These are phyloP conservation scores for Gortyna flavago DNA, from an alignment of 2,888 invertebrate genomes.

Conservation along the genomic window DNA sequence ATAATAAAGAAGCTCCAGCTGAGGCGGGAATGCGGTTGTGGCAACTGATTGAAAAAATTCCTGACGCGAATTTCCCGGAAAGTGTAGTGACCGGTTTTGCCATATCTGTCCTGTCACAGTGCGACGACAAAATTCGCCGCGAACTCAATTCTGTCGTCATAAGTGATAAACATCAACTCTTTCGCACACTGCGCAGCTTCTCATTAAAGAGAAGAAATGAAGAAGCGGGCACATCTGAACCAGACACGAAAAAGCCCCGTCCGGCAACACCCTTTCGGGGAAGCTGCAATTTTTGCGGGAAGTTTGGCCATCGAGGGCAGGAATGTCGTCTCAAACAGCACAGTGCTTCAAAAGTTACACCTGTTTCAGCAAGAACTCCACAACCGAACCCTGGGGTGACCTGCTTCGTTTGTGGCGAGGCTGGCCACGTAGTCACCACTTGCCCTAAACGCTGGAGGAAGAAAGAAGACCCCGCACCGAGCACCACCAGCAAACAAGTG, in stretches of 20 bases:
- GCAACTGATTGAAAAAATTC: neutral
- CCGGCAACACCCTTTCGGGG: neutral
- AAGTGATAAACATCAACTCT: neutral
- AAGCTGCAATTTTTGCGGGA: neutral
- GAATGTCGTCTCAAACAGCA: neutral
- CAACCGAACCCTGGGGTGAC: neutral
- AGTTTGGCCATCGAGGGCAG: neutral
- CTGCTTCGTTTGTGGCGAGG: conserved; percentile 21
- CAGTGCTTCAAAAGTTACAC: neutral
- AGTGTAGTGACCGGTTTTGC: neutral
- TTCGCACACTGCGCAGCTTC: neutral
- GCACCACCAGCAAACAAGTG: neutral
- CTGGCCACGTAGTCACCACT: conserved; percentile 6
- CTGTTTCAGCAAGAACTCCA: neutral
- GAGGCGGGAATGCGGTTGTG: neutral
- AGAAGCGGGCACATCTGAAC: neutral
- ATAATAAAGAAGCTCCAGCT: neutral
- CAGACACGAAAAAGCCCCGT: neutral
- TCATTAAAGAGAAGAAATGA: neutral
- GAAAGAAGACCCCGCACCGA: conserved; percentile 2
- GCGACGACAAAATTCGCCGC: neutral
- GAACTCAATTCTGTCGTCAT: neutral
- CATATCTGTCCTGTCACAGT: neutral
- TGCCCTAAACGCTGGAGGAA: conserved; percentile 13
- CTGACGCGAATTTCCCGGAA: neutral